These are phyloP conservation scores for Diploscapter pachys DNA, from an alignment of 1,140 invertebrate species.

Conservation along the genomic window DNA sequence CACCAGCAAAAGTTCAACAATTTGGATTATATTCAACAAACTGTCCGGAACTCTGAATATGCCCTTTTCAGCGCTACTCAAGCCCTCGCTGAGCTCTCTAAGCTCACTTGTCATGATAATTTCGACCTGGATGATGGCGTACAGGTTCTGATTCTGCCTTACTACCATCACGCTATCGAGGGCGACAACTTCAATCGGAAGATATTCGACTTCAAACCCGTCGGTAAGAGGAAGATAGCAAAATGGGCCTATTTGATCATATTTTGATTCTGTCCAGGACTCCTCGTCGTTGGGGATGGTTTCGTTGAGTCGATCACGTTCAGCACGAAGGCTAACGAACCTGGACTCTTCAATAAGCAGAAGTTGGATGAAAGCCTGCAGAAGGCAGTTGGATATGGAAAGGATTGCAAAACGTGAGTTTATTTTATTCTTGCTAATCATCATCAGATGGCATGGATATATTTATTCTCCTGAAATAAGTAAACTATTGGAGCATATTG, in stretches of 20 bases:
- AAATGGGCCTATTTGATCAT: too few species aligned
- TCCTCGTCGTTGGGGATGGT: constrained; percentile 32
- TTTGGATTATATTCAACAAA: too few species aligned
- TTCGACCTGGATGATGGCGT: constrained; percentile 11
- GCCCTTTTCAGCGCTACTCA: not conserved
- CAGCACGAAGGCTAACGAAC: constrained; percentile 46
- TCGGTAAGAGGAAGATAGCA: too few species aligned
- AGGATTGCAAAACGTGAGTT: constrained; percentile 41
- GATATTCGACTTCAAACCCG: too few species aligned
- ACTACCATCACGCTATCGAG: not conserved
- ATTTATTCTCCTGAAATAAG: too few species aligned
- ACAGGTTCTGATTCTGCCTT: constrained; percentile 7
- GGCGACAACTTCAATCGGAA: too few species aligned
- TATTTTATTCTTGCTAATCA: too few species aligned
- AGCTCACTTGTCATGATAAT: constrained; percentile 11
- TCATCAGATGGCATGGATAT: too few species aligned
- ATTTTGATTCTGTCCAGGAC: too few species aligned
- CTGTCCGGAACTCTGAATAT: too few species aligned
- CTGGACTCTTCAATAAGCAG: constrained; percentile 46
- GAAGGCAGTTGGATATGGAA: constrained; percentile 17
- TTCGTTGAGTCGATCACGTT: constrained; percentile 45
- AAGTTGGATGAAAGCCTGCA: constrained; percentile 49
- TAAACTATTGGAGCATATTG: too few species aligned
- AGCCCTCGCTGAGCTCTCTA: constrained; percentile 1
- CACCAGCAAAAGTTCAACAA: too few species aligned